Percentiles rank a stretch among this genome's conserved stretches.
Evolutionary conservation across 2,888 invertebrate genomes (phyloP).

Genomic region (Plagodis dolabraria): DNA sequence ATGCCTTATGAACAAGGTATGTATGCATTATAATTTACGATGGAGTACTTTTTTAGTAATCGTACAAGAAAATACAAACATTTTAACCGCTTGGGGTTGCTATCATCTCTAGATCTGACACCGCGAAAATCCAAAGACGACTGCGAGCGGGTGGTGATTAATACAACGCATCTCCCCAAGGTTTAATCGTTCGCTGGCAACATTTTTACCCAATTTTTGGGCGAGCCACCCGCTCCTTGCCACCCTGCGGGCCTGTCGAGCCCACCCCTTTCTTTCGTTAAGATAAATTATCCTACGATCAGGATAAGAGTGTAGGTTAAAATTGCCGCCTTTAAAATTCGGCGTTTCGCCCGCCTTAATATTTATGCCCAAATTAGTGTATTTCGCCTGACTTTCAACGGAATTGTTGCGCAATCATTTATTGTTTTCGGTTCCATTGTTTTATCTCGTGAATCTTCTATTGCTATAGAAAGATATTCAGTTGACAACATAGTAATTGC

Average conservation of each 20-base stretch:
- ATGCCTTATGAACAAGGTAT: too few species aligned
- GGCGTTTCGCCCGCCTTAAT: slow-evolving; percentile 76
- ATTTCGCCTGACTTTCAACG: slow-evolving; percentile 54
- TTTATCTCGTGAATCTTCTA: slow-evolving; percentile 4
- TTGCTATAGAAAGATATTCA: too few species aligned
- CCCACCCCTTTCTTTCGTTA: slow-evolving; percentile 85
- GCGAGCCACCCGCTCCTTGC: slow-evolving; percentile 55
- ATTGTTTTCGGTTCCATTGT: slow-evolving; percentile 22
- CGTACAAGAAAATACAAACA: not conserved
- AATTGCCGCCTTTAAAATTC: slow-evolving; percentile 85
- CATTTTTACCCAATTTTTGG: slow-evolving; percentile 86
- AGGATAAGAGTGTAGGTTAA: slow-evolving; percentile 85
- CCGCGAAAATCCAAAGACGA: slow-evolving; percentile 76
- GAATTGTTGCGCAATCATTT: slow-evolving; percentile 26
- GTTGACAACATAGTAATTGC: not conserved
- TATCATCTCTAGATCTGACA: slow-evolving; percentile 58
- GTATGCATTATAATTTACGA: too few species aligned
- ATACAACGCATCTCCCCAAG: slow-evolving; percentile 84
- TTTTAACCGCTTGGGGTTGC: slow-evolving; percentile 15
- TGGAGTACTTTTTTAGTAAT: too few species aligned
- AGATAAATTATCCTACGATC: slow-evolving; percentile 85
- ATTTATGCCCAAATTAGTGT: slow-evolving; percentile 72
- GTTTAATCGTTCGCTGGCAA: slow-evolving; percentile 84
- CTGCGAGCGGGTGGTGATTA: slow-evolving; percentile 81
- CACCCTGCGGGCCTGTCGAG: slow-evolving; percentile 51